phyloP scores from a whole-genome alignment of 2,797 vertebrate species.

The Psittacula echo region DNA sequence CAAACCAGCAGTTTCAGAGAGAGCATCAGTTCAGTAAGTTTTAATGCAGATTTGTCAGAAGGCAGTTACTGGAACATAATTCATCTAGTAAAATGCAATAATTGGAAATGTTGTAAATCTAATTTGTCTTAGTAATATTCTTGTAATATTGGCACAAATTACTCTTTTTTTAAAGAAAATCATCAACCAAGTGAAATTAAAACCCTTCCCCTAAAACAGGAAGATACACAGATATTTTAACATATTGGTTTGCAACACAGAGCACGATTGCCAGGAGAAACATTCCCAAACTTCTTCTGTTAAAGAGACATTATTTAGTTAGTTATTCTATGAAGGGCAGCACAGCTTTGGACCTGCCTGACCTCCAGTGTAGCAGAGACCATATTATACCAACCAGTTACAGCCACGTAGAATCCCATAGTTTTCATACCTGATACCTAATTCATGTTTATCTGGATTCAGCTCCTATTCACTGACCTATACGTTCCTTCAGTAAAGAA shows the following conservation, averaged over 20 bases:
- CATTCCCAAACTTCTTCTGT: neutral
- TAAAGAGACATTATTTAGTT: neutral
- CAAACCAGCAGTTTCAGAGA: constrained; percentile 30
- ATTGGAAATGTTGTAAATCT: constrained; percentile 70
- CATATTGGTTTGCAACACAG: neutral
- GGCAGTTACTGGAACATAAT: constrained; percentile 69
- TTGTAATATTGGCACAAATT: constrained; percentile 9
- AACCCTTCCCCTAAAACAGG: neutral
- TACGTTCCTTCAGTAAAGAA: neutral
- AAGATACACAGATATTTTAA: neutral
- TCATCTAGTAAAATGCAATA: constrained; percentile 67
- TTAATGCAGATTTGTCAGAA: constrained; percentile 67
- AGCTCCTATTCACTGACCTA: neutral
- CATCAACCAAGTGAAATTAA: neutral
- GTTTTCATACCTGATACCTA: neutral
- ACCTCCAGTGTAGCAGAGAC: neutral
- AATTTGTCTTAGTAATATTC: constrained; percentile 17
- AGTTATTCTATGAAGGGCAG: neutral
- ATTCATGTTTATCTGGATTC: neutral
- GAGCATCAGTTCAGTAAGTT: constrained; percentile 73
- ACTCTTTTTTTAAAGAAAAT: neutral
- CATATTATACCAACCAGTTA: neutral
- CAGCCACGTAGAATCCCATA: accelerated
- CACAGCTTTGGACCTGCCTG: neutral
- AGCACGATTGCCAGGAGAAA: neutral